Conservation (phyloP, 1,140 invertebrate genomes). For the Brachystomella parvula region DNA sequence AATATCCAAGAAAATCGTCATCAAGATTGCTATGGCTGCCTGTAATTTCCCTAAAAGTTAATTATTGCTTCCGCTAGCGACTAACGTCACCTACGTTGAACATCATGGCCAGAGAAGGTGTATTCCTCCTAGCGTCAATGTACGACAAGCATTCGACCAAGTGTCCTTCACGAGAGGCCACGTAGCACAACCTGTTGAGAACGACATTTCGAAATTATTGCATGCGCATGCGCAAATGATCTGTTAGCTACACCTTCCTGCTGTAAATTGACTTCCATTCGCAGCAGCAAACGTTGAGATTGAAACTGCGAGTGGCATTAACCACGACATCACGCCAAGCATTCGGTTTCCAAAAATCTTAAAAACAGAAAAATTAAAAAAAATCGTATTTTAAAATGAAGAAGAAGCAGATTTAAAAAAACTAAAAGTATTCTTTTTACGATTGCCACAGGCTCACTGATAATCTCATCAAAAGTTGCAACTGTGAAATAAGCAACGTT, state of each 20-base stretch:
- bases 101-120: conserved; percentile 49
- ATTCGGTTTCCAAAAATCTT: conserved; percentile 31
- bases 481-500: conserved; percentile 89
- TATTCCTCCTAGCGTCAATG: conserved; percentile 47
- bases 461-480: conserved; percentile 68
- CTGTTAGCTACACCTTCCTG: conserved; percentile 13
- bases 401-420: conserved; percentile 21
- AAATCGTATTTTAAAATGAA: background rate
- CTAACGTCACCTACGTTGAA: conserved; percentile 43
- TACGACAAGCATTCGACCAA: conserved; percentile 50
- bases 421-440: conserved; percentile 45
- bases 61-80: background rate
- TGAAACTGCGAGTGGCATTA: conserved; percentile 51
- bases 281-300: conserved; percentile 55
- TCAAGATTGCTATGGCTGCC: conserved; percentile 49
- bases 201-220: no score
- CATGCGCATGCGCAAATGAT: background rate
- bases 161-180: conserved; percentile 51
- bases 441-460: conserved; percentile 78
- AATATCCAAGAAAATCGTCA: conserved; percentile 82
- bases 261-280: conserved; percentile 51
- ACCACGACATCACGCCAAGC: conserved; percentile 32
- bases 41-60: conserved; percentile 30
- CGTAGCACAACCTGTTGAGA: conserved; percentile 45
- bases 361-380: conserved; percentile 14